Base-by-base conservation (phyloP, 2,888 invertebrate species). In the Sarcophaga variegata region DNA sequence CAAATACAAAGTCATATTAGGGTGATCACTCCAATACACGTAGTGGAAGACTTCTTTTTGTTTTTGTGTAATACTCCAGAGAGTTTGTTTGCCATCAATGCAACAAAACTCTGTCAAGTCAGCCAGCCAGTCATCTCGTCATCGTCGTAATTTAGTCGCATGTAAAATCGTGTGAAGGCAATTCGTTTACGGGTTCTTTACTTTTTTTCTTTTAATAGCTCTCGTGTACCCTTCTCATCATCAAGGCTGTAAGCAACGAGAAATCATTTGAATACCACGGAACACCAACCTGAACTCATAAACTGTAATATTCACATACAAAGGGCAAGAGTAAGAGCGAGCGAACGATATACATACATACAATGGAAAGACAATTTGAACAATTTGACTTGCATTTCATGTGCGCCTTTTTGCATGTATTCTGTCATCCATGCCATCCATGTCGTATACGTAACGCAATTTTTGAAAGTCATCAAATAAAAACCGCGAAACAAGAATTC, bases 111-210 rank as follows among this genome's bases (percentile, higher is more conserved):
- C 86, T 81, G 75, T 84, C 81, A 84, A 54, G 54, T 54, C 5
- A 54, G 14, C 1, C 5, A 54, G 54, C 1, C 54, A 54, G 17
- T 54, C 54, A 54, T 14, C 17, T 54, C 14, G 54, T 54, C 54
- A 14, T 54, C 84, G 71, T 75, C 64, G 81, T 84, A 87, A 87
- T 84, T 87, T 87, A 76, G 84, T 78, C 81, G 81, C 79, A 87
- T 82, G 84, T 82, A 84, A 87, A 87, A 87, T 87, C 87, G 87
- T 87, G 84, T 87, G 81, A 81, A 87, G 84, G 84, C 87, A 87
- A 87, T 87, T 82, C 87, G 84, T 84, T 87, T 82, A 82, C 69
- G 84, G 79, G 72, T 87, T 87, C 81, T 87, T 12, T 17, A 2
- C 2, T 49, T 49, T 49, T 10, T 49, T 49, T 14, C 14, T 49